phyloP scores from a whole-genome alignment of 2,888 invertebrate species.

The Scrobipalpa atriplicella region DNA sequence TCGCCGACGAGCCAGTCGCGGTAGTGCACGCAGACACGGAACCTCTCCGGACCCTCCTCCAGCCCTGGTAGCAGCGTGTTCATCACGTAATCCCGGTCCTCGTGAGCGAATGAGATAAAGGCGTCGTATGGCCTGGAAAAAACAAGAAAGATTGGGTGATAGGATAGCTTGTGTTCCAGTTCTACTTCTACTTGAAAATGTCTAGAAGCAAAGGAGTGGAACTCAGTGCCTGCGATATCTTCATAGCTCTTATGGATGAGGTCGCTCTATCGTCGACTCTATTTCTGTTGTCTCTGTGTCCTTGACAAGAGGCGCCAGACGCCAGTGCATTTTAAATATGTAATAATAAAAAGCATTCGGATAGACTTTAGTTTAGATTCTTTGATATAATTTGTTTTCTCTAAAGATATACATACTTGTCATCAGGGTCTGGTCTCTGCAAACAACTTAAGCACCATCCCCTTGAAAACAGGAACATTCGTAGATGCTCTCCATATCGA shows the following conservation, averaged over 20 bases:
- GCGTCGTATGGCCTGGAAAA: constrained; percentile 84
- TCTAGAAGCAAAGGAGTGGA: no score
- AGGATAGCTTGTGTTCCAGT: no score
- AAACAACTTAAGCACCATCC: constrained; percentile 17
- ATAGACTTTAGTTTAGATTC: no score
- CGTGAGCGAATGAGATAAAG: constrained; percentile 90
- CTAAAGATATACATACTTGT: constrained; percentile 9
- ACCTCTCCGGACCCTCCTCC: constrained; percentile 46
- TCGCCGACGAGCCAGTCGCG: constrained; percentile 41
- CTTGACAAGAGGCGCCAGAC: no score
- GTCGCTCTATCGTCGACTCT: no score
- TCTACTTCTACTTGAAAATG: no score
- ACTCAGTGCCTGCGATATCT: no score
- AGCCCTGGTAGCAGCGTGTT: constrained; percentile 85
- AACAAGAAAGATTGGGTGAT: background rate
- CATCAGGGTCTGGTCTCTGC: background rate
- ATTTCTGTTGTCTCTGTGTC: no score
- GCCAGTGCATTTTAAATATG: no score
- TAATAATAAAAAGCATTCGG: no score
- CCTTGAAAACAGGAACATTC: constrained; percentile 10
- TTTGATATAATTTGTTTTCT: background rate
- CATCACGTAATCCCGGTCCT: constrained; percentile 87
- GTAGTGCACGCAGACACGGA: constrained; percentile 30
- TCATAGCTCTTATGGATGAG: no score
- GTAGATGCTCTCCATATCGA: background rate